Base-by-base conservation (phyloP, 2,113 vertebrate species). In the Labeo rohita region DNA sequence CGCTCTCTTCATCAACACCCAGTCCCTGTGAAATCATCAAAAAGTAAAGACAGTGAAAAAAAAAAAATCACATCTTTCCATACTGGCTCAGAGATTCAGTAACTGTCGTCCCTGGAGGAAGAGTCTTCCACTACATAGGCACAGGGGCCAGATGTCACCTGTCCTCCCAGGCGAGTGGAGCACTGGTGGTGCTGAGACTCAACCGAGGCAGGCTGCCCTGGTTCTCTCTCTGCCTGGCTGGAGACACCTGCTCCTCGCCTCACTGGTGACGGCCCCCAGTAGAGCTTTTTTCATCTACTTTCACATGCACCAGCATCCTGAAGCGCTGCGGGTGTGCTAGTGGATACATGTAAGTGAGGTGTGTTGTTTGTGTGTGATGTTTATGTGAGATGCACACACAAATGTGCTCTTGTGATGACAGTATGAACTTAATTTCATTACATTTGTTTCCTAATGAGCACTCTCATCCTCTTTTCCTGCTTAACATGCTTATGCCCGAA, bases 241-340 rank as follows among this genome's bases (percentile, higher is more conserved):
- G 91, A 94, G 92, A 94, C 95, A 94, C 93, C 93, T 94, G 93
- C 94, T 94, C 91, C 93, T 93, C 92, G 56, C 73, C 39, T 73
- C 84, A 50, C 91, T 90, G 92, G 93, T 91, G 92, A 94, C 90
- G 90, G 87, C 88, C 93, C 94, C 94, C 94, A 91, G 89, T 83
- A 92, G 92, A 39, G 47, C 16, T 66, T 80, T 81, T 52, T 70
- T 52, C 80, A 70, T 82, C 49, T 70, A 80, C 79, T 80, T 80
- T 12, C 43, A 49, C 59, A 80, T 66, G 63, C 47, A 70, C 63
- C 0, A 68, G 61, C 23, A 68, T 80, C 59, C 79, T 49, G 79
- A 80, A 80, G n/a, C 59, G 2, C 68, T 11, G 39, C 18, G 9
- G 21, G 72, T 75, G 75, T 77, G 75, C 23, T 5, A 13, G 45